Conservation (phyloP, 2,888 invertebrate species). For the Axea sp. region DNA sequence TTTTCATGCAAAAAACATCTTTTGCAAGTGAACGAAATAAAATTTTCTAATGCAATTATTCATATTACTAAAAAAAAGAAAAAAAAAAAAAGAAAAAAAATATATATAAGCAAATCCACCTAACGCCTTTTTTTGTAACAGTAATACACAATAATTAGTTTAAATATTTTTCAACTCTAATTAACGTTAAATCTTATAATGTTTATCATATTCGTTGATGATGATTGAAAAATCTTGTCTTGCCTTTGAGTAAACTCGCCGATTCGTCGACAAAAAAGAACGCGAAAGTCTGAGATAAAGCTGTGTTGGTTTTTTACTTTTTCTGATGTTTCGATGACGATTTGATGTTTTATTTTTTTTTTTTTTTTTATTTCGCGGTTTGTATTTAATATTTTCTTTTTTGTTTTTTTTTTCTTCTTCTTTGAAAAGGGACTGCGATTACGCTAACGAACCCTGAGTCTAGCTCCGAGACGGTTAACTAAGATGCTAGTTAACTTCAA, state of each 20-base stretch:
- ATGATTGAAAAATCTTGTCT: slow-evolving; percentile 40
- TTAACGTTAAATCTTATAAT: slow-evolving; percentile 30
- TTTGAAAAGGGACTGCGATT: slow-evolving; percentile 61
- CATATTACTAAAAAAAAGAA: no score
- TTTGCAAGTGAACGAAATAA: no score
- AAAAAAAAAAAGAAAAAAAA: no score
- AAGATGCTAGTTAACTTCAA: slow-evolving; percentile 83
- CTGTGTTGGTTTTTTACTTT: slow-evolving; percentile 38
- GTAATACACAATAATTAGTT: background rate
- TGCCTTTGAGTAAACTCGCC: slow-evolving; percentile 57
- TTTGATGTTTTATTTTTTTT: slow-evolving; percentile 47
- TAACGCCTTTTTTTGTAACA: background rate
- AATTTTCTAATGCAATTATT: no score
- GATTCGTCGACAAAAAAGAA: slow-evolving; percentile 42
- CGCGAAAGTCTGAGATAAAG: slow-evolving; percentile 44
- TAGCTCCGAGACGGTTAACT: slow-evolving; percentile 67
- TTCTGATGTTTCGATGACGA: slow-evolving; percentile 40
- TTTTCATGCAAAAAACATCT: no score
- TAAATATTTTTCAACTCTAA: slow-evolving; percentile 45
- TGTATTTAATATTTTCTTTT: slow-evolving; percentile 27
- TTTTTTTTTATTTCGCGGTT: slow-evolving; percentile 31
- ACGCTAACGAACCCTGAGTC: slow-evolving; percentile 71
- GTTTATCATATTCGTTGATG: slow-evolving; percentile 1
- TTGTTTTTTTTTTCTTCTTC: slow-evolving; percentile 18
- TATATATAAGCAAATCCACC: background rate